Conservation (phyloP, 92 coral and sea anemone species). For the Palythoa heliodiscus region DNA sequence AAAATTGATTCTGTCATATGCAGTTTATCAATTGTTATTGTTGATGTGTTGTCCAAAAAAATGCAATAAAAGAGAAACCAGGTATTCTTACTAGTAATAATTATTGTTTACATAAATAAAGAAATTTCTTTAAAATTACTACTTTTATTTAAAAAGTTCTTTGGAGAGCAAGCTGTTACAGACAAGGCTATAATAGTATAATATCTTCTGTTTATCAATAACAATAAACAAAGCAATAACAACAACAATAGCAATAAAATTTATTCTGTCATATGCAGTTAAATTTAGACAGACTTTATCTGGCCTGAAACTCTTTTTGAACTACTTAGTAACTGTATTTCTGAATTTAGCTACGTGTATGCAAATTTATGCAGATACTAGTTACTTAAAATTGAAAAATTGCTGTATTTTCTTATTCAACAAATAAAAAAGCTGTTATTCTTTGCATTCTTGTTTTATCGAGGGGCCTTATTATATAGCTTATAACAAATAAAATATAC, state of each 20-base stretch:
- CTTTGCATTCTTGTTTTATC: neutral
- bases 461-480: neutral
- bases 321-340: neutral
- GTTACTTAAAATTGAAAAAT: neutral
- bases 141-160: neutral
- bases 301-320: neutral
- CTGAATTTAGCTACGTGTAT: neutral
- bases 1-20: neutral
- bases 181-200: neutral
- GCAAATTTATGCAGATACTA: neutral
- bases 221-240: neutral
- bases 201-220: slow-evolving; percentile 4
- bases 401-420: slow-evolving; percentile 2
- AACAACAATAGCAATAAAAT: neutral
- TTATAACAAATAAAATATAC: neutral
- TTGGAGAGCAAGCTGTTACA: neutral
- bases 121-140: neutral
- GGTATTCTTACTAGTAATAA: neutral
- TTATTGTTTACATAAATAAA: slow-evolving; percentile 2
- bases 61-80: neutral
- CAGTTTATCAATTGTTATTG: too few species aligned
- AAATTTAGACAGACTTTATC: neutral
- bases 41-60: neutral
- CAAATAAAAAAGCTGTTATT: slow-evolving; percentile 7
- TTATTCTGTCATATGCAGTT: neutral